phyloP scores from a whole-genome alignment of 1,140 invertebrate genomes.

The Cheumatopsyche charites region DNA sequence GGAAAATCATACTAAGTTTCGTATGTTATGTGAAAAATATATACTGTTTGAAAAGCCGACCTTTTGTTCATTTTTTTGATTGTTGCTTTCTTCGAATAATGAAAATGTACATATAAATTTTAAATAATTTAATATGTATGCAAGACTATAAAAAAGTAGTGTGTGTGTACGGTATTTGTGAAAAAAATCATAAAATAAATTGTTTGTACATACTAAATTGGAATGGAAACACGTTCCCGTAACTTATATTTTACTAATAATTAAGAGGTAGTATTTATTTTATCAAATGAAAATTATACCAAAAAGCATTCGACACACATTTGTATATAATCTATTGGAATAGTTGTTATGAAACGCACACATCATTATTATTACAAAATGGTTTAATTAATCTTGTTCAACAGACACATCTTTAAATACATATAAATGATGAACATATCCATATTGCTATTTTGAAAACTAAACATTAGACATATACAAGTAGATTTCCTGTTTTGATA shows the following conservation, averaged over 20 bases:
- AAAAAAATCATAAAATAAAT: constrained; percentile 1
- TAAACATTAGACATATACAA: too few species aligned
- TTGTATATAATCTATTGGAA: neutral
- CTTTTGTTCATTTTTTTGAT: constrained; percentile 5
- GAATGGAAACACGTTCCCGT: neutral
- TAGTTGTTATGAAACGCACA: too few species aligned
- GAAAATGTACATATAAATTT: constrained; percentile 2
- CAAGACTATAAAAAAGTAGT: constrained; percentile 21
- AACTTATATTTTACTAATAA: neutral
- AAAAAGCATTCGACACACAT: constrained; percentile 1
- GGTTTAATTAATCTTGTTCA: too few species aligned
- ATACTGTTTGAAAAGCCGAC: neutral
- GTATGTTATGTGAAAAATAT: neutral
- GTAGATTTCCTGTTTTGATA: too few species aligned
- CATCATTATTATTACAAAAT: too few species aligned
- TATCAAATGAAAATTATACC: constrained; percentile 3
- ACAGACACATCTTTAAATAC: too few species aligned
- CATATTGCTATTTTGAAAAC: too few species aligned
- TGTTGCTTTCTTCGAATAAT: neutral
- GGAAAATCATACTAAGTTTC: neutral
- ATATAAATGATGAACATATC: too few species aligned
- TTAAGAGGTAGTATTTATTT: constrained; percentile 12
- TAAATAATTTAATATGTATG: constrained; percentile 11
- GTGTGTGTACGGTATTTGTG: neutral
- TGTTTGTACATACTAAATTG: constrained; percentile 6